Base-by-base conservation (phyloP, 1,140 invertebrate genomes). In the Zaprionus davidi region DNA sequence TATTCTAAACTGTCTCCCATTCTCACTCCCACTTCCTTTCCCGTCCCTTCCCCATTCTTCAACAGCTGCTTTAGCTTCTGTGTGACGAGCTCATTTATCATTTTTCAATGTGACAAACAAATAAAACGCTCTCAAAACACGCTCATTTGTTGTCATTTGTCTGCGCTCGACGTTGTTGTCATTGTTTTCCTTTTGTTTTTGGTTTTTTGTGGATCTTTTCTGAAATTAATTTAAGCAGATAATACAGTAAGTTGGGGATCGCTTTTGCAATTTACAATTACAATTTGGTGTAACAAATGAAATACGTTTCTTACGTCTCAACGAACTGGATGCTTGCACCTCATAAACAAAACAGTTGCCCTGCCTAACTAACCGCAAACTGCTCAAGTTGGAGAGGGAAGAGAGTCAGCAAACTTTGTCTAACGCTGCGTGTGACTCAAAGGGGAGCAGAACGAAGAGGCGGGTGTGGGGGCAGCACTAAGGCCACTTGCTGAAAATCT, bases 81-180 rank as follows among this genome's bases (percentile, higher is more conserved):
- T 38, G 3, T 12, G 22, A 51, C 34, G 11, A 65, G 41, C 75
- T 73, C 75, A 73, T 77, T 79, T 79, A 72, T 79, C 77, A 79
- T 76, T 71, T 79, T 72, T 71, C 22, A 71, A 67, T 81, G 78
- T 79, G 83, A 85, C 77, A 84, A 78, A 76, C 60, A 71, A 67
- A 64, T 46, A 74, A 82, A 72, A 78, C 59, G 51, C 46, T 12
- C 84, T 87, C 66, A 68, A 84, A 87, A 84, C 74, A 64, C 84
- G 67, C 84, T 90, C 84, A 81, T 90, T 88, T 90, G 84, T 74
- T 88, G 83, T 83, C 84, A 78, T 88, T 88, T 88, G 84, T 86
- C 71, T 36, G 69, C 28, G 62, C 7, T 38, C 64, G 13, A 31
- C 53, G 36, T 53, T 38, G 11, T 59, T 69, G 26, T 62, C 63